Evolutionary conservation across 92 coral and sea anemone genomes (phyloP).

Genomic region (Heteractis magnifica): DNA sequence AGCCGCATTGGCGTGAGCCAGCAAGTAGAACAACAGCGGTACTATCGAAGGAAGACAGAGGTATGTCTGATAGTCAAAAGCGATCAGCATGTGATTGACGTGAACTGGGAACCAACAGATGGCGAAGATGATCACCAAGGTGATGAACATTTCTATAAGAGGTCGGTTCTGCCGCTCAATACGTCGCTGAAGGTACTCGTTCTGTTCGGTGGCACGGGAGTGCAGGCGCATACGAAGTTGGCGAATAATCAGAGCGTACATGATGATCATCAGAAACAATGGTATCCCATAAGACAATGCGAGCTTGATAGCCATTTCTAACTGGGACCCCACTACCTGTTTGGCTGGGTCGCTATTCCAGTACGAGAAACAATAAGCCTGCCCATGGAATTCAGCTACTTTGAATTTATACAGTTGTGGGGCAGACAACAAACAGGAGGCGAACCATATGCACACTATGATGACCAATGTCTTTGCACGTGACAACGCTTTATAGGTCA

Average conservation of each 20-base stretch:
- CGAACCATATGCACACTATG: slow-evolving; percentile 18
- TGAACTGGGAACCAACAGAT: slow-evolving; percentile 62
- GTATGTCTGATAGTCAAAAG: slow-evolving; percentile 34
- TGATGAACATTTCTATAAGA: slow-evolving; percentile 61
- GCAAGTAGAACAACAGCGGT: slow-evolving; percentile 28
- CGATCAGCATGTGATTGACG: slow-evolving; percentile 42
- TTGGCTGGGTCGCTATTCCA: slow-evolving; percentile 30
- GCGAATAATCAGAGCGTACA: slow-evolving; percentile 50
- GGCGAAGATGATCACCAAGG: slow-evolving; percentile 61
- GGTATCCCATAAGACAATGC: slow-evolving; percentile 57
- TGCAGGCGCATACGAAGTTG: slow-evolving; percentile 48
- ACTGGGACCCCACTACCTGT: not conserved
- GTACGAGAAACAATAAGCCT: slow-evolving; percentile 24
- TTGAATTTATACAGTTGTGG: slow-evolving; percentile 27
- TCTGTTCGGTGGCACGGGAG: slow-evolving; percentile 35
- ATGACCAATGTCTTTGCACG: slow-evolving; percentile 16
- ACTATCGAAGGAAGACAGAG: slow-evolving; percentile 40
- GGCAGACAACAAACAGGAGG: not conserved
- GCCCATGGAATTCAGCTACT: slow-evolving; percentile 1
- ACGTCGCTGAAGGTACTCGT: slow-evolving; percentile 44
- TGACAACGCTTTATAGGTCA: slow-evolving; percentile 25
- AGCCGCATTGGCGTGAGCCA: slow-evolving; percentile 61
- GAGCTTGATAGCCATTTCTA: slow-evolving; percentile 38
- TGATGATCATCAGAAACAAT: slow-evolving; percentile 40
- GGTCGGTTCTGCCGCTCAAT: slow-evolving; percentile 57